Conservation (phyloP, 2,888 invertebrate genomes). For the Caenorhabditis imperialis region DNA sequence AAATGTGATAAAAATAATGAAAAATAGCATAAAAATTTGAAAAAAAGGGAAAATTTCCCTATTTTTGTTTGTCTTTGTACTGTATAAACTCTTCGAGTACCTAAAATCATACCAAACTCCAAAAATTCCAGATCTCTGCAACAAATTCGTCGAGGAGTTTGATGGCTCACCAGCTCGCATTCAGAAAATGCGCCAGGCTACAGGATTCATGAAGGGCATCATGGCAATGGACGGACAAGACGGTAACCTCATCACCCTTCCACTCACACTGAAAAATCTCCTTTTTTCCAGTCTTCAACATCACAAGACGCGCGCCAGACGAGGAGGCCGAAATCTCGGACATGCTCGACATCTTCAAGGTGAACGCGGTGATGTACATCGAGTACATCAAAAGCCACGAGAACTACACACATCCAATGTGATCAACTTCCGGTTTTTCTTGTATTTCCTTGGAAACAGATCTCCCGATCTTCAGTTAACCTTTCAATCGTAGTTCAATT, state of each 20-base stretch:
- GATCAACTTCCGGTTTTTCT: too few species aligned
- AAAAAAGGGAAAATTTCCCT: too few species aligned
- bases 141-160: conserved; percentile 28
- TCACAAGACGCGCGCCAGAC: background rate
- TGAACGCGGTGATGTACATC: conserved; percentile 14
- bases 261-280: background rate
- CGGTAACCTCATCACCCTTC: background rate
- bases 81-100: too few species aligned
- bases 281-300: conserved; percentile 26
- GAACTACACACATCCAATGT: too few species aligned
- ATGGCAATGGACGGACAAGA: conserved; percentile 3
- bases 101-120: too few species aligned
- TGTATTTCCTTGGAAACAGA: too few species aligned
- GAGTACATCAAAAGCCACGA: conserved; percentile 15
- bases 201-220: conserved; percentile 30
- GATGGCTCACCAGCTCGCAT: conserved; percentile 8
- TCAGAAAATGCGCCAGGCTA: conserved; percentile 14
- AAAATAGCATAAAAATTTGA: too few species aligned
- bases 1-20: too few species aligned
- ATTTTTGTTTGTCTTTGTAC: too few species aligned
- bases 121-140: conserved; percentile 11
- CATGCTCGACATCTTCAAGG: conserved; percentile 24
- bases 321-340: conserved; percentile 5
- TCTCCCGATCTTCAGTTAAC: too few species aligned
- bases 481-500: too few species aligned